A percentile compares a stretch with the other conserved stretches of the same genome.
Conservation (phyloP, 2,888 invertebrate species). For the Sinopyrophorus schimmeli region DNA sequence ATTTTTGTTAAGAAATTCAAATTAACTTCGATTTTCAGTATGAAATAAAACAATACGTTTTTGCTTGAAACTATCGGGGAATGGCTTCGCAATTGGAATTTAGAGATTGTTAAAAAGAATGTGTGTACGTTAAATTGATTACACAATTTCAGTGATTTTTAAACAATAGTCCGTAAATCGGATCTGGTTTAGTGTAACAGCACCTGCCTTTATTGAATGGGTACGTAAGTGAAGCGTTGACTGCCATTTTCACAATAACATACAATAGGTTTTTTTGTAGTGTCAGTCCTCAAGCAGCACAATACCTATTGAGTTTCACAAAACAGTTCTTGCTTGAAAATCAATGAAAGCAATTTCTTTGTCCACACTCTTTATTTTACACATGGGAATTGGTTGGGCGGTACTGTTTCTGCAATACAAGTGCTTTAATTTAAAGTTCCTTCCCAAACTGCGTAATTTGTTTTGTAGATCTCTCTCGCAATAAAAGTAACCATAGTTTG, state of each 20-base stretch:
- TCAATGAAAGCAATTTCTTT: slow-evolving; percentile 23
- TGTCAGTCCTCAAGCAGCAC: slow-evolving; percentile 14
- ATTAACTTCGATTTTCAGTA: too few relatives aligned
- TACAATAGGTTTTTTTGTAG: slow-evolving; percentile 20
- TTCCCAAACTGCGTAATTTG: not conserved
- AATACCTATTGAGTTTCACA: slow-evolving; percentile 20
- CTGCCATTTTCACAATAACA: slow-evolving; percentile 18
- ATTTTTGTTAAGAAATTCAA: too few relatives aligned
- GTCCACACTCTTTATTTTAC: slow-evolving; percentile 19
- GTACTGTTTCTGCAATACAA: too few relatives aligned
- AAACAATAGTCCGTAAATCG: too few relatives aligned
- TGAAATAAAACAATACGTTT: too few relatives aligned
- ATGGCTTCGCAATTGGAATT: too few relatives aligned
- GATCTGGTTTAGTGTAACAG: not conserved
- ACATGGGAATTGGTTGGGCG: slow-evolving; percentile 14
- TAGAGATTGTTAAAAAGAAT: too few relatives aligned
- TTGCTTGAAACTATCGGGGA: too few relatives aligned
- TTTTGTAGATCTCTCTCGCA: too few relatives aligned
- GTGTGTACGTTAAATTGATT: too few relatives aligned
- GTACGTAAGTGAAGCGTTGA: slow-evolving; percentile 6
- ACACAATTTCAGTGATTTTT: too few relatives aligned
- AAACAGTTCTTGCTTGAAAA: slow-evolving; percentile 20
- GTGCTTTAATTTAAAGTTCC: slow-evolving; percentile 3
- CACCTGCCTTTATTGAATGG: slow-evolving; percentile 3
- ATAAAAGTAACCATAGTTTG: too few relatives aligned